phyloP scores from a whole-genome alignment of 1,140 invertebrate species.

The Macrotrachela quadricornifera region DNA sequence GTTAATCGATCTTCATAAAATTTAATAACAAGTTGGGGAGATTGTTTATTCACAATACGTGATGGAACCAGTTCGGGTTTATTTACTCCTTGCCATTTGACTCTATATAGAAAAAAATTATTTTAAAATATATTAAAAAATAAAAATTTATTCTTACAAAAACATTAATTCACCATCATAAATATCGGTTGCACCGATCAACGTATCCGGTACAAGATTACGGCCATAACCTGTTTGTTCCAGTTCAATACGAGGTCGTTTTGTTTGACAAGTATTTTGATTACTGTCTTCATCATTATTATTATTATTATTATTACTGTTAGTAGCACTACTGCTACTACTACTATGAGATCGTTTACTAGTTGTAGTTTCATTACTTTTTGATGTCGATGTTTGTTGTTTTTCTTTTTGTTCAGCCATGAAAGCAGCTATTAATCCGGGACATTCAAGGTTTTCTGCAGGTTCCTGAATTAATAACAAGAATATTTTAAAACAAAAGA shows the following conservation, averaged over 20 bases:
- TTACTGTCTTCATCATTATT: too few relatives aligned
- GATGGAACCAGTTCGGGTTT: slow-evolving; percentile 80
- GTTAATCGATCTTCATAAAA: slow-evolving; percentile 85
- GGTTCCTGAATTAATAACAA: slow-evolving; percentile 20
- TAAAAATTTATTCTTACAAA: slow-evolving; percentile 24
- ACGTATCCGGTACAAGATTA: slow-evolving; percentile 68
- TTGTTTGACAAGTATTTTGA: too few relatives aligned
- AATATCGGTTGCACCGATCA: slow-evolving; percentile 74
- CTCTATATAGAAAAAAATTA: slow-evolving; percentile 28
- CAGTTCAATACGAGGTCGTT: too few relatives aligned
- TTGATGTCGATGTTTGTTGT: too few relatives aligned
- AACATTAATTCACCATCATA: slow-evolving; percentile 73
- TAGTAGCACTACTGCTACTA: too few relatives aligned
- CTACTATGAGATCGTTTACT: too few relatives aligned
- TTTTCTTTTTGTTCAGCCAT: slow-evolving; percentile 36
- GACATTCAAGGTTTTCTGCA: slow-evolving; percentile 51
- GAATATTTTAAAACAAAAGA: too few relatives aligned
- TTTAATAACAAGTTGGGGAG: slow-evolving; percentile 77
- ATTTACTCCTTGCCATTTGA: slow-evolving; percentile 89
- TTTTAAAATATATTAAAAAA: too few relatives aligned
- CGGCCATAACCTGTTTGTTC: slow-evolving; percentile 51
- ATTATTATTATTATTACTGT: too few relatives aligned
- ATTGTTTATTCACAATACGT: slow-evolving; percentile 64
- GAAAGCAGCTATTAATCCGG: slow-evolving; percentile 64
- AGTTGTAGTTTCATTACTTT: too few relatives aligned